A percentile compares a stretch with the other conserved stretches of the same genome.
phyloP scores from a whole-genome alignment of 2,888 invertebrate genomes.

The Melieria crassipennis region DNA sequence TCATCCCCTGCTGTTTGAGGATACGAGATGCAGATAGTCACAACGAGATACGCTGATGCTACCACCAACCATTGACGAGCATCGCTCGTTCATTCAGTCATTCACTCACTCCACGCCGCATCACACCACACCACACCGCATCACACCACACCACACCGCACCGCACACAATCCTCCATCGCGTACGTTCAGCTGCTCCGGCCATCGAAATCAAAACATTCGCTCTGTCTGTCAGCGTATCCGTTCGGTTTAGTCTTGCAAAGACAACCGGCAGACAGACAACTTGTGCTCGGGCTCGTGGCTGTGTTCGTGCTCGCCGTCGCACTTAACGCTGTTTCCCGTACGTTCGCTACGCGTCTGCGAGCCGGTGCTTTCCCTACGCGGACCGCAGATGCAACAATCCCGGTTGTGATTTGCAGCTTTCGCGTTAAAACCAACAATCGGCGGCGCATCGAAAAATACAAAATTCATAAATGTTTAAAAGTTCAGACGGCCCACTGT shows the following conservation, averaged over 20 bases:
- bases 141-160: not conserved
- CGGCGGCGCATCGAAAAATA: no score
- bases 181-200: conserved; percentile 42
- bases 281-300: not conserved
- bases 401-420: no score
- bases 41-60: conserved; percentile 43
- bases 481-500: no score
- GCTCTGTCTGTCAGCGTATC: conserved; percentile 6
- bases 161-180: conserved; percentile 4
- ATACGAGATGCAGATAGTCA: conserved; percentile 40
- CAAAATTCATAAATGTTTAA: no score
- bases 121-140: not conserved
- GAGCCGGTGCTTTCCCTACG: no score
- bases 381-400: no score
- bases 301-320: not conserved
- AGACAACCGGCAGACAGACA: conserved; percentile 66
- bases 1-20: conserved; percentile 60
- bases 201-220: conserved; percentile 35
- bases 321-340: no score
- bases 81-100: conserved; percentile 28
- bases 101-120: conserved; percentile 6
- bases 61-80: conserved; percentile 43
- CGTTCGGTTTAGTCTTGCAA: conserved; percentile 58
- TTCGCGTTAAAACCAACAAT: no score
- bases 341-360: no score